These are phyloP conservation scores for Tylochromis polylepis DNA, from an alignment of 2,113 vertebrate genomes.

Conservation along the genomic window DNA sequence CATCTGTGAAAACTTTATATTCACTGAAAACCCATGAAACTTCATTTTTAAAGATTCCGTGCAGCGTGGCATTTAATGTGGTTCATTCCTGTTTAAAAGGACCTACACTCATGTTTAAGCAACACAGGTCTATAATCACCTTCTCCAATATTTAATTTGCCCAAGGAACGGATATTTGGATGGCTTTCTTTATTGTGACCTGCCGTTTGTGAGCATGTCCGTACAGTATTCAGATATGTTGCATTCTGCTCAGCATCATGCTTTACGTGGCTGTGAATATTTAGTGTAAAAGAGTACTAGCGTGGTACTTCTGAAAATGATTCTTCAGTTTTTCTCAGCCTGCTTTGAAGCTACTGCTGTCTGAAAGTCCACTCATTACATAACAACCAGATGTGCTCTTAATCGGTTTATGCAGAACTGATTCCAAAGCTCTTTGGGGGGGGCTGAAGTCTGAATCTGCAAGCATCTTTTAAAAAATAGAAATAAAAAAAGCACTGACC, in stretches of 20 bases:
- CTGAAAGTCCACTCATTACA: constrained; percentile 17
- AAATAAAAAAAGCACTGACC: not conserved
- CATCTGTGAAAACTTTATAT: not conserved
- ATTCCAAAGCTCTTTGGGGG: not conserved
- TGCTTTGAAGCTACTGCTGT: not conserved
- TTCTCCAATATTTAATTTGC: not conserved
- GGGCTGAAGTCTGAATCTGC: not conserved
- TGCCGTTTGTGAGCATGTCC: not conserved
- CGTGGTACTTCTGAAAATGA: not conserved
- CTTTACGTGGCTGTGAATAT: not conserved
- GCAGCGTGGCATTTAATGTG: no score
- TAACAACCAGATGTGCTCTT: not conserved
- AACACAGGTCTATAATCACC: no score
- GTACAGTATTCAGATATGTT: not conserved
- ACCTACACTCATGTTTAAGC: no score
- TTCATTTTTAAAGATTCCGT: not conserved
- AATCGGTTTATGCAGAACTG: not conserved
- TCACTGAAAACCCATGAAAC: not conserved
- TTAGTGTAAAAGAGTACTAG: not conserved
- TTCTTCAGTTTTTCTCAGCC: not conserved
- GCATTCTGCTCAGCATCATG: not conserved
- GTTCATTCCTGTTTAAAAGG: no score
- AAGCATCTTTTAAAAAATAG: not conserved
- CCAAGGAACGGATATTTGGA: not conserved
- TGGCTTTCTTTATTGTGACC: not conserved